Percentiles rank a stretch among this genome's conserved stretches.
Conservation (phyloP, 1,140 invertebrate genomes). For the Drosophila santomea region DNA sequence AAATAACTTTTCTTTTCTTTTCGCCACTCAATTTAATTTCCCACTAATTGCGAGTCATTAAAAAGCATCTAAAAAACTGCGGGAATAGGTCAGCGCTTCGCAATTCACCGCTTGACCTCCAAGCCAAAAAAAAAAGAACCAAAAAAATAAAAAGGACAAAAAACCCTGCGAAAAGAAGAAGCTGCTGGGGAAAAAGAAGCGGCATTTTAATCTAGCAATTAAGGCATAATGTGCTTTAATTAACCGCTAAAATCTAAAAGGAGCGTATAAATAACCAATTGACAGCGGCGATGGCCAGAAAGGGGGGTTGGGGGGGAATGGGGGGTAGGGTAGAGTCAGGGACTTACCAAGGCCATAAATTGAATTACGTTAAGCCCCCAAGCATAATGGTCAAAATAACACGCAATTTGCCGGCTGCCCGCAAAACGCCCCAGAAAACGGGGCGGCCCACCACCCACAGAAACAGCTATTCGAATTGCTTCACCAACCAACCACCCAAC, state of each 20-base stretch:
- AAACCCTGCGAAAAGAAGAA: slow-evolving; percentile 12
- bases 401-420: slow-evolving; percentile 66
- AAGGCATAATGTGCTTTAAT: slow-evolving; percentile 78
- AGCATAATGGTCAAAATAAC: slow-evolving; percentile 79
- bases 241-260: slow-evolving; percentile 82
- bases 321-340: neutral
- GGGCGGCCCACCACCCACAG: slow-evolving; percentile 5
- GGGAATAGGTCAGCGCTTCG: slow-evolving; percentile 23
- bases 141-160: neutral
- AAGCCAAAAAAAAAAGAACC: neutral
- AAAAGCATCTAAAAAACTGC: slow-evolving; percentile 33
- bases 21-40: slow-evolving; percentile 58
- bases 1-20: neutral
- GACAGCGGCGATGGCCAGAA: slow-evolving; percentile 26
- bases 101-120: neutral
- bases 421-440: slow-evolving; percentile 37
- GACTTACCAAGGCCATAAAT: slow-evolving; percentile 68
- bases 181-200: slow-evolving; percentile 16
- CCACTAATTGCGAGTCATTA: slow-evolving; percentile 79
- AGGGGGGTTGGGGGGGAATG: no score
- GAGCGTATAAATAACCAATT: slow-evolving; percentile 77
- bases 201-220: slow-evolving; percentile 77
- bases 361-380: slow-evolving; percentile 76
- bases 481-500: neutral
- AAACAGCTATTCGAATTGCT: neutral